Evolutionary conservation across 1,140 invertebrate species (phyloP), one percentile per base, ranked within the genome.

Genomic region (Drosophila funebris): DNA sequence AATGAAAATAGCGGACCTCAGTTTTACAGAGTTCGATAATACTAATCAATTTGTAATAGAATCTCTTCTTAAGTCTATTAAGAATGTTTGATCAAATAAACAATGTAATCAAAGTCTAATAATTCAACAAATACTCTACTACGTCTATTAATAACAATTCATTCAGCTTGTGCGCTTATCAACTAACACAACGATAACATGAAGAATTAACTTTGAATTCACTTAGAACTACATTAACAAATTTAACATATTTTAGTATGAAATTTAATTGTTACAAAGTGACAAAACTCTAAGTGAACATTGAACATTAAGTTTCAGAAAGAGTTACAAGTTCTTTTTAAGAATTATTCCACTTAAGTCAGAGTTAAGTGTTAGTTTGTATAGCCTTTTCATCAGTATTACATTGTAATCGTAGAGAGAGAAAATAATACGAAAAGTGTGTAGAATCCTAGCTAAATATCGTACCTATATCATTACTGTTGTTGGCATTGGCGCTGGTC

Each of bases 401-500:
- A 39, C 13, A 16, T 16, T 2, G 4, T 39, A 39, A 39, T 16
- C 8, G 37, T 27, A 5, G 1, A 48, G 18, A 29, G 5, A 9
- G 36, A 1, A 9, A 53, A 1, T 20, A n/a, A 36, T 53, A 22
- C 14, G 36, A 37, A 62, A 9, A 6, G 22, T 13, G 5, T 48
- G 13, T n/a, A 14, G 5, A 4, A n/a, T 41, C 37, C 0, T 5
- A 41, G 11, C 18, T 50, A 8, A 18, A 0, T 14, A 39, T 70
- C 60, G 71, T 90, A 90, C 90, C 91, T 76, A 91, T 92, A 80
- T 92, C 89, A 77, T 85, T 91, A 22, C 52, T 74, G 41, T 82
- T 90, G 31, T 71, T 77, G 39, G 68, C 14, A 41, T 89, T 90
- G 9, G 67, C 27, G 27, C 93, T 93, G 1, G 92, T 79, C 14